phyloP scores from a whole-genome alignment of 2,888 invertebrate genomes.

The Macropis europaea region DNA sequence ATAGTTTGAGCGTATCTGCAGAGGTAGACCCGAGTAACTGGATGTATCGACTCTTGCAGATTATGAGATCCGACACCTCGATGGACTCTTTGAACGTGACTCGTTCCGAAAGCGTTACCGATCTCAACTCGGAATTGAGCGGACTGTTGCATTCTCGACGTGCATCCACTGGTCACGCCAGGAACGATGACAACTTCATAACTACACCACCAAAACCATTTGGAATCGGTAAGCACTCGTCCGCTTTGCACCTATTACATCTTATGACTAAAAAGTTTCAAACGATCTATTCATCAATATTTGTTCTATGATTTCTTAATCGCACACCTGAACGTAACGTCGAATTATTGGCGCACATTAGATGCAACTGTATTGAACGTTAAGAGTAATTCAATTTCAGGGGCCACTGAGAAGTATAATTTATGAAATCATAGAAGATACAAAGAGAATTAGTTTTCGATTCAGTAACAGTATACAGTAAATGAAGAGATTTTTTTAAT shows the following conservation, averaged over 20 bases:
- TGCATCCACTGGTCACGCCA: slow-evolving; percentile 71
- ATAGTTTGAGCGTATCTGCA: not conserved
- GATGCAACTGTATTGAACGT: not conserved
- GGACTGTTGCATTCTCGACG: slow-evolving; percentile 71
- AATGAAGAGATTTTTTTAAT: slow-evolving; percentile 15
- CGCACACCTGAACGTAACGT: not conserved
- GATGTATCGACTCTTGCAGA: slow-evolving; percentile 80
- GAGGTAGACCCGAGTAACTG: not conserved
- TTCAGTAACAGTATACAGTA: not conserved
- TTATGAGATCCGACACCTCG: slow-evolving; percentile 90
- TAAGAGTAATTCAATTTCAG: not conserved
- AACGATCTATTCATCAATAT: slow-evolving; percentile 8
- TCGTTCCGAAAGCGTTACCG: slow-evolving; percentile 92
- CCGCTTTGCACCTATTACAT: not conserved
- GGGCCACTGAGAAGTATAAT: not conserved
- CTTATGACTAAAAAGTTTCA: slow-evolving; percentile 4
- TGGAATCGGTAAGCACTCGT: slow-evolving; percentile 88
- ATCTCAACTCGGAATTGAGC: slow-evolving; percentile 86
- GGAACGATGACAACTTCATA: slow-evolving; percentile 78
- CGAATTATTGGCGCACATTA: not conserved
- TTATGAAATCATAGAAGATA: slow-evolving; percentile 59
- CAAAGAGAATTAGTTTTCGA: slow-evolving; percentile 17
- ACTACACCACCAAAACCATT: slow-evolving; percentile 88
- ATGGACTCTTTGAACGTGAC: slow-evolving; percentile 89
- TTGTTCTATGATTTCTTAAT: slow-evolving; percentile 61